Conservation (phyloP, 2,113 vertebrate species). For the Spea bombifrons region DNA sequence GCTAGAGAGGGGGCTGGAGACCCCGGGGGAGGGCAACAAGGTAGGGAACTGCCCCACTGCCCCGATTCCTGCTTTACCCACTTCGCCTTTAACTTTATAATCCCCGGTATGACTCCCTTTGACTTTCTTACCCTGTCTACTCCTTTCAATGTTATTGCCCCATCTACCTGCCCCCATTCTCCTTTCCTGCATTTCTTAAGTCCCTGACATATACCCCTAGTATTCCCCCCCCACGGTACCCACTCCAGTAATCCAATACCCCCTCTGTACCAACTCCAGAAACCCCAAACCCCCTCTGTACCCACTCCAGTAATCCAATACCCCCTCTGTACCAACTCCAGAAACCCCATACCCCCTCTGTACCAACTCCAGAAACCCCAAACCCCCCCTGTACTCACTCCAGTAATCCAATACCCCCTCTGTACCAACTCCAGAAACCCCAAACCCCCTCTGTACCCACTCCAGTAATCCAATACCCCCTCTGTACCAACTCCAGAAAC, state of each 20-base stretch:
- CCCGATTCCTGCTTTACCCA: neutral
- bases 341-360: neutral
- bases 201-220: neutral
- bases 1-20: neutral
- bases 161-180: neutral
- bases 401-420: no score
- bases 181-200: neutral
- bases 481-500: neutral
- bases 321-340: neutral
- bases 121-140: neutral
- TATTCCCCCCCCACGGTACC: neutral
- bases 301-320: no score
- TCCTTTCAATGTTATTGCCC: neutral
- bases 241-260: neutral
- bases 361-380: neutral
- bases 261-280: neutral
- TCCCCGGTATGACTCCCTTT: neutral
- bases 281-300: neutral
- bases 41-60: conserved; percentile 6
- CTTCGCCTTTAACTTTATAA: neutral
- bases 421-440: no score
- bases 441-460: neutral
- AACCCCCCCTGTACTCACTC: neutral
- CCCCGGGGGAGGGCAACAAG: conserved; percentile 31
- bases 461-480: neutral